These are phyloP conservation scores for Tretioscincus oriximinensis DNA, from an alignment of 2,113 vertebrate genomes.

Conservation along the genomic window DNA sequence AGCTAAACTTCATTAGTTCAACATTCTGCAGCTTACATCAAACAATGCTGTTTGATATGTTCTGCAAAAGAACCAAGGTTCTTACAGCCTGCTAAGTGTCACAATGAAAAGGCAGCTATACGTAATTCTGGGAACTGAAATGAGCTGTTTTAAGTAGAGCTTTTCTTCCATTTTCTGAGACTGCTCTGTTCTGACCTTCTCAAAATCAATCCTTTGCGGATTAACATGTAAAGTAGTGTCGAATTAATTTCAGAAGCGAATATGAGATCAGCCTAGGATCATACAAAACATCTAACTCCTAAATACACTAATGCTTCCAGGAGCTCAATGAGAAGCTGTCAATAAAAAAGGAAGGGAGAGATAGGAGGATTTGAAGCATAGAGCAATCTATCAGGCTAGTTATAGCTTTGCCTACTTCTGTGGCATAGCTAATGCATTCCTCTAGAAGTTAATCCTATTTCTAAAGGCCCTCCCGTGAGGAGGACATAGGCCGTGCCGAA, in stretches of 20 bases:
- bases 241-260: constrained; percentile 88
- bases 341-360: constrained; percentile 65
- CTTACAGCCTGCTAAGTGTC: constrained; percentile 70
- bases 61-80: constrained; percentile 58
- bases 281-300: constrained; percentile 80
- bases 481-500: constrained; percentile 75
- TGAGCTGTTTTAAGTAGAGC: constrained; percentile 77
- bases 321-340: constrained; percentile 79
- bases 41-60: constrained; percentile 70
- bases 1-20: constrained; percentile 76
- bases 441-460: constrained; percentile 87
- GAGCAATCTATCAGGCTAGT: constrained; percentile 77
- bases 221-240: constrained; percentile 86
- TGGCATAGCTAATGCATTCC: constrained; percentile 83
- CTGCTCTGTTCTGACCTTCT: constrained; percentile 78
- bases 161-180: constrained; percentile 77
- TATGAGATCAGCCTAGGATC: constrained; percentile 80
- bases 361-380: constrained; percentile 76
- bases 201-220: constrained; percentile 81
- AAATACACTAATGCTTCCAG: constrained; percentile 78
- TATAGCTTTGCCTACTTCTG: constrained; percentile 69
- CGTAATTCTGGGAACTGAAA: constrained; percentile 80
- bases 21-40: constrained; percentile 68
- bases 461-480: constrained; percentile 80
- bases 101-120: constrained; percentile 74